phyloP scores from a whole-genome alignment of 2,797 vertebrate species.

The Siniperca scherzeri region DNA sequence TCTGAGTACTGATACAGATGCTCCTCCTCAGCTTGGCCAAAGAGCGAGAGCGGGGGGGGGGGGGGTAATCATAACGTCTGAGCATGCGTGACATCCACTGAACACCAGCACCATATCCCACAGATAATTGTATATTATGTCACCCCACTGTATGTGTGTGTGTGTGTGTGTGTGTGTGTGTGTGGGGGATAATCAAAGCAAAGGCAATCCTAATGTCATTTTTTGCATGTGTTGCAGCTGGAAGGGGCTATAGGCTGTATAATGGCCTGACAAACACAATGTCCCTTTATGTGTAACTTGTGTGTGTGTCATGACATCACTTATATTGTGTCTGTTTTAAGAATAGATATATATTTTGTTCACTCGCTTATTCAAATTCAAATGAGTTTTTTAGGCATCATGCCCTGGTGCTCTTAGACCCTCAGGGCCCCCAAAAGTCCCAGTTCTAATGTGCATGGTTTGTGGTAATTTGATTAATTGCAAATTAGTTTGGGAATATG shows the following conservation, averaged over 20 bases:
- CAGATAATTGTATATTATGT: slow-evolving; percentile 34
- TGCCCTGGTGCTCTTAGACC: background rate
- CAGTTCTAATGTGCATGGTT: background rate
- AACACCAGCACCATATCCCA: slow-evolving; percentile 20
- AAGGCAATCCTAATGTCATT: background rate
- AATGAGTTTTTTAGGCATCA: background rate
- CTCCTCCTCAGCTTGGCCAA: slow-evolving; percentile 49
- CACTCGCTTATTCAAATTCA: background rate
- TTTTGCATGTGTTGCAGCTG: background rate
- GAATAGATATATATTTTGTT: background rate
- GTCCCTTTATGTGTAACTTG: background rate
- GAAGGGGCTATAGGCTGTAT: background rate
- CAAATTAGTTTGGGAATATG: background rate
- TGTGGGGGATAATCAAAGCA: background rate
- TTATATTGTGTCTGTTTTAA: background rate
- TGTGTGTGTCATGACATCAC: background rate
- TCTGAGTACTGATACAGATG: slow-evolving; percentile 55
- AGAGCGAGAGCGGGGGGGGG: slow-evolving; percentile 18
- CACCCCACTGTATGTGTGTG: background rate
- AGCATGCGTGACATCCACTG: slow-evolving; percentile 74
- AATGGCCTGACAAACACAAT: background rate
- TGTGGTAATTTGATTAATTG: background rate
- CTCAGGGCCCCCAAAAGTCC: background rate
- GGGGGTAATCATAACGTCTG: slow-evolving; percentile 58
- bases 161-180: slow-evolving; percentile 20